A percentile compares a stretch with the other conserved stretches of the same genome.
phyloP scores from a whole-genome alignment of 2,888 invertebrate species.

The Hermaeophaga mercurialis region DNA sequence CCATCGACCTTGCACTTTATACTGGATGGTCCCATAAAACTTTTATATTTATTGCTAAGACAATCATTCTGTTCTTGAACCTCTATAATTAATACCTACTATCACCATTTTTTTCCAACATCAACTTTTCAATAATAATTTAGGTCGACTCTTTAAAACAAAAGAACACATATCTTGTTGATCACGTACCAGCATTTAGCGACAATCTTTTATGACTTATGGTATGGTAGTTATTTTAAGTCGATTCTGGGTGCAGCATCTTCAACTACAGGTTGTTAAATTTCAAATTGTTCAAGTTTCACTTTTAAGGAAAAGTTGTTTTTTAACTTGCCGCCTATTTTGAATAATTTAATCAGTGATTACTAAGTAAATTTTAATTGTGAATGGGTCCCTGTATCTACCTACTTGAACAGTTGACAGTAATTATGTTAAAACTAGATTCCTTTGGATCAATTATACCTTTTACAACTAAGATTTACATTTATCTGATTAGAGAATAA shows the following conservation, averaged over 20 bases:
- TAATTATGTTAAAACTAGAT: no score
- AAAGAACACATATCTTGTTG: neutral
- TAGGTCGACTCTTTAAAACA: neutral
- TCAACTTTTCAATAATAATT: neutral
- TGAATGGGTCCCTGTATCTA: no score
- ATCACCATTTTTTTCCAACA: neutral
- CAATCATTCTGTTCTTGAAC: no score
- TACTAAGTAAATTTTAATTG: no score
- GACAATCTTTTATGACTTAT: neutral
- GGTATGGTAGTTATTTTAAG: neutral
- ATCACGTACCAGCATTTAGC: neutral
- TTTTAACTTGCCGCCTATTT: neutral
- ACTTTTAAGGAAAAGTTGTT: slow-evolving; percentile 11
- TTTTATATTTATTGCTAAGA: no score
- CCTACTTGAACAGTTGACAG: no score
- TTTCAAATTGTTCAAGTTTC: slow-evolving; percentile 8
- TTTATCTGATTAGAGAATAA: no score
- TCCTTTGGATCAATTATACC: no score
- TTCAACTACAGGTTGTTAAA: slow-evolving; percentile 1
- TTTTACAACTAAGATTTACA: no score
- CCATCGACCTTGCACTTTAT: no score
- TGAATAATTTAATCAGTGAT: neutral
- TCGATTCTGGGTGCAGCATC: slow-evolving; percentile 10
- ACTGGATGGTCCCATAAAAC: no score
- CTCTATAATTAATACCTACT: neutral